Percentiles rank a stretch among this genome's conserved stretches.
Evolutionary conservation across 2,797 vertebrate species (phyloP).

Genomic region (Sebastes vulpes): DNA sequence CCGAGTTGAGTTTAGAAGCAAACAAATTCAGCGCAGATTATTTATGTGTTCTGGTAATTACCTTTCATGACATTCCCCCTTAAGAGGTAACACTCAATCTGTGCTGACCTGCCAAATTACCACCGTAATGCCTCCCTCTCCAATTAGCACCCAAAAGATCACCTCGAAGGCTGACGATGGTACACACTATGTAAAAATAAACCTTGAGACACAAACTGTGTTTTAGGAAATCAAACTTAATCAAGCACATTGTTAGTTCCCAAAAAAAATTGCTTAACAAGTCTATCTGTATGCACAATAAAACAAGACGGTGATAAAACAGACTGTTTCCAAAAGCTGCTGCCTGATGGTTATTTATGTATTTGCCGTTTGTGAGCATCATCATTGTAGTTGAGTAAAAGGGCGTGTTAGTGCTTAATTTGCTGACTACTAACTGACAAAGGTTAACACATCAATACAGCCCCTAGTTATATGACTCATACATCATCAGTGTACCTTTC

Average conservation of each 20-base stretch:
- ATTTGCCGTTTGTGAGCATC: neutral
- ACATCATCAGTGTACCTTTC: constrained; percentile 42
- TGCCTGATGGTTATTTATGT: neutral
- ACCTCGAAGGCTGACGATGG: constrained; percentile 9
- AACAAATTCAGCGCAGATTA: constrained; percentile 56
- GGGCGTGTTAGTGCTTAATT: constrained; percentile 6
- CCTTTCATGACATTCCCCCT: constrained; percentile 53
- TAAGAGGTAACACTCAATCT: constrained; percentile 45
- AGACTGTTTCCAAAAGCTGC: neutral
- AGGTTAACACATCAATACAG: constrained; percentile 45
- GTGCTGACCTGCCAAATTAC: constrained; percentile 64
- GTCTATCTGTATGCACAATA: neutral
- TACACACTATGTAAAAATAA: constrained; percentile 23
- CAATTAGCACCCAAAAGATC: constrained; percentile 59
- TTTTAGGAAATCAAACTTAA: constrained; percentile 19
- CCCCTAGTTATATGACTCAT: constrained; percentile 49
- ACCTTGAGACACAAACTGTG: neutral
- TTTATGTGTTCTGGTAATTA: constrained; percentile 63
- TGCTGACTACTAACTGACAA: constrained; percentile 25
- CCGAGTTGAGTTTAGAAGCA: constrained; percentile 22
- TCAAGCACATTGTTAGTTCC: neutral
- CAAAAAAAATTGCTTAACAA: neutral
- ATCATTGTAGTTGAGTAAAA: constrained; percentile 3
- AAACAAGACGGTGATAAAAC: neutral
- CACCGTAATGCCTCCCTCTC: constrained; percentile 33